These are phyloP conservation scores for Lipophrys pholis DNA, from an alignment of 2,113 vertebrate species.

Conservation along the genomic window DNA sequence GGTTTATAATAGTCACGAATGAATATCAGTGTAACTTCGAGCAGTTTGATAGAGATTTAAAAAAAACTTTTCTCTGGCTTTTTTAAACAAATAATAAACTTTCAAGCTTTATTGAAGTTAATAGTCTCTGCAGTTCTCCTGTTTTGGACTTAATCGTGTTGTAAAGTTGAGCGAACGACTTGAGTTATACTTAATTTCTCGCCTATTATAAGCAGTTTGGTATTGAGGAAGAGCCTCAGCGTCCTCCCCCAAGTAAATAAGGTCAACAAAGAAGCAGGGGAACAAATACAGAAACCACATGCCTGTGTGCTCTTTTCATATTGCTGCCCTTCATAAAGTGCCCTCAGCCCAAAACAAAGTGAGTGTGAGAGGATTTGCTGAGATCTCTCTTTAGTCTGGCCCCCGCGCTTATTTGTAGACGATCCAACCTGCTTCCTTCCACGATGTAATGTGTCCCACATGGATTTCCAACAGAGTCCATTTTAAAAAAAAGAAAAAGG, in stretches of 20 bases:
- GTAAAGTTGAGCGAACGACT: not conserved
- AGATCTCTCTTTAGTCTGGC: conserved; percentile 63
- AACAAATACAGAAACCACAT: conserved; percentile 21
- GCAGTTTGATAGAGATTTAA: too few species aligned
- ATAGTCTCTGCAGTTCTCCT: not conserved
- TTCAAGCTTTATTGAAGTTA: not conserved
- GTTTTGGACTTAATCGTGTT: not conserved
- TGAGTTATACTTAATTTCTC: not conserved
- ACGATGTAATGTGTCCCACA: conserved; percentile 76
- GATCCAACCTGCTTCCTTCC: conserved; percentile 74
- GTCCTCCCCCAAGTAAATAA: not conserved
- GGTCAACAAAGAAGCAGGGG: not conserved
- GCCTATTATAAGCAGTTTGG: not conserved
- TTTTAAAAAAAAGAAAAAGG: conserved; percentile 58
- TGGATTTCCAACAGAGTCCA: conserved; percentile 65
- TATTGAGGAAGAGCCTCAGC: not conserved
- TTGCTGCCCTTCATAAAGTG: conserved; percentile 41
- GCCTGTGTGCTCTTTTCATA: conserved; percentile 15
- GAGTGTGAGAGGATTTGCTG: conserved; percentile 70
- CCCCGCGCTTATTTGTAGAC: conserved; percentile 75
- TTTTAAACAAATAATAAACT: not conserved
- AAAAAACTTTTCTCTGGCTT: not conserved
- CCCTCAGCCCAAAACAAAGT: conserved; percentile 54
- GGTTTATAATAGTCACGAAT: too few species aligned
- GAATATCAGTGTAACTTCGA: too few species aligned